Evolutionary conservation across 1,140 invertebrate species (phyloP).

Genomic region (Cydia amplana): DNA sequence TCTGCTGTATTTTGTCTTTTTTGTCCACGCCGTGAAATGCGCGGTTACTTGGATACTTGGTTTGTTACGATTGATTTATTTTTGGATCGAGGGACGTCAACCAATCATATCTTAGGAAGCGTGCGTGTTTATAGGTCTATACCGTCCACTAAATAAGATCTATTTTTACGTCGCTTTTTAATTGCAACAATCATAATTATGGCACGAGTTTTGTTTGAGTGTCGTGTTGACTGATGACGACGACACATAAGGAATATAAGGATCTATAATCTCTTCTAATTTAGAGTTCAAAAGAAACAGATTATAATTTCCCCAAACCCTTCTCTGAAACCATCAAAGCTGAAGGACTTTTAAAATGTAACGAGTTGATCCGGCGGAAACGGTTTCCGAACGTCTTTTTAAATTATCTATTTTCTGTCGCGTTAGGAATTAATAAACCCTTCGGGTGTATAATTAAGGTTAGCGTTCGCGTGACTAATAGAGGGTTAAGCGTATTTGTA

Average conservation of each 20-base stretch:
- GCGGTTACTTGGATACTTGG: slow-evolving; percentile 32
- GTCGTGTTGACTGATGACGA: background rate
- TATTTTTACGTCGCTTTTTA: background rate
- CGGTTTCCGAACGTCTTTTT: slow-evolving; percentile 54
- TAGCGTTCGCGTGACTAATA: slow-evolving; percentile 1
- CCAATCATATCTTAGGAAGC: background rate
- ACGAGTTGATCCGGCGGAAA: slow-evolving; percentile 68
- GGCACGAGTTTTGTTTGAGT: no score
- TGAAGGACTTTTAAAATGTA: slow-evolving; percentile 57
- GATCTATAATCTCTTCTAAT: background rate
- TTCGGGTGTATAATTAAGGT: slow-evolving; percentile 15
- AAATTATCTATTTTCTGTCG: slow-evolving; percentile 34
- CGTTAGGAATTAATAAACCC: slow-evolving; percentile 12
- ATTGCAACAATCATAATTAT: slow-evolving; percentile 8
- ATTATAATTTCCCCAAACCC: slow-evolving; percentile 42
- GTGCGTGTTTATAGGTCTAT: background rate
- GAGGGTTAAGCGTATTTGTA: slow-evolving; percentile 8
- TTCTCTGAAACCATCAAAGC: slow-evolving; percentile 62
- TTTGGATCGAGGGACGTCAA: slow-evolving; percentile 5
- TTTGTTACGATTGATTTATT: slow-evolving; percentile 32
- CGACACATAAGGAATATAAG: background rate
- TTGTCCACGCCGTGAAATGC: slow-evolving; percentile 29
- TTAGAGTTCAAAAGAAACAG: slow-evolving; percentile 22
- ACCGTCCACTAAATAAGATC: background rate
- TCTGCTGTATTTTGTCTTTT: slow-evolving; percentile 22